A percentile compares a stretch with the other conserved stretches of the same genome.
Conservation (phyloP, 2,888 invertebrate species). For the Drosophila barbarae region DNA sequence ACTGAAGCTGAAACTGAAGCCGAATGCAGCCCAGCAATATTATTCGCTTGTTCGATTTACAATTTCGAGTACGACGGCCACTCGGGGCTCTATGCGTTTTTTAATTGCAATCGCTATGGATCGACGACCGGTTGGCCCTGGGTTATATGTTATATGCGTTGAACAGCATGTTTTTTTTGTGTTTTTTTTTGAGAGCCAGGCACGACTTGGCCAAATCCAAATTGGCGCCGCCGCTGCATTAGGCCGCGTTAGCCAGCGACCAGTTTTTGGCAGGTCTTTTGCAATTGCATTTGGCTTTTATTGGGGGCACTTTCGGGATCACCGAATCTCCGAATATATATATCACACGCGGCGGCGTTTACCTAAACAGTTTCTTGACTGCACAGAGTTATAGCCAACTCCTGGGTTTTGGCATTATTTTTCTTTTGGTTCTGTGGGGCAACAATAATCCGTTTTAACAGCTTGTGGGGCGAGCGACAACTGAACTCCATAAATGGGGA, state of each 20-base stretch:
- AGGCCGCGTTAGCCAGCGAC: conserved; percentile 39
- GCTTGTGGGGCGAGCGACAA: conserved; percentile 43
- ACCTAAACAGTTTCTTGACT: background rate
- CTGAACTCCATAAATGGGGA: conserved; percentile 67
- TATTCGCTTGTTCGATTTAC: conserved; percentile 22
- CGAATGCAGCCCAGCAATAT: conserved; percentile 47
- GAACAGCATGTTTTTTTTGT: conserved; percentile 41
- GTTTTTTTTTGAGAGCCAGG: background rate
- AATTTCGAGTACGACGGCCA: conserved; percentile 18
- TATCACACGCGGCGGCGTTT: conserved; percentile 11
- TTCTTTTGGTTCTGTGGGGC: background rate
- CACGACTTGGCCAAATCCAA: conserved; percentile 63
- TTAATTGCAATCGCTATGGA: conserved; percentile 65
- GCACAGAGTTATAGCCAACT: conserved; percentile 1
- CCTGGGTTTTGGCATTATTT: conserved; percentile 1
- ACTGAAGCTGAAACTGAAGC: conserved; percentile 8
- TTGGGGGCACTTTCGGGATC: conserved; percentile 1
- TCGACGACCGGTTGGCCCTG: conserved; percentile 70
- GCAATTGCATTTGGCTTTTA: conserved; percentile 30
- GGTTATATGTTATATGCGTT: conserved; percentile 37
- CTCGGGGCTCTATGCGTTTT: conserved; percentile 54
- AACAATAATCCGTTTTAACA: conserved; percentile 7
- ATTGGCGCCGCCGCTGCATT: conserved; percentile 39
- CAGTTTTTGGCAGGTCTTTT: conserved; percentile 26
- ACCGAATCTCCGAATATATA: too few relatives aligned